These are phyloP conservation scores for Pithys albifrons DNA, from an alignment of 2,113 vertebrate species.

Conservation along the genomic window DNA sequence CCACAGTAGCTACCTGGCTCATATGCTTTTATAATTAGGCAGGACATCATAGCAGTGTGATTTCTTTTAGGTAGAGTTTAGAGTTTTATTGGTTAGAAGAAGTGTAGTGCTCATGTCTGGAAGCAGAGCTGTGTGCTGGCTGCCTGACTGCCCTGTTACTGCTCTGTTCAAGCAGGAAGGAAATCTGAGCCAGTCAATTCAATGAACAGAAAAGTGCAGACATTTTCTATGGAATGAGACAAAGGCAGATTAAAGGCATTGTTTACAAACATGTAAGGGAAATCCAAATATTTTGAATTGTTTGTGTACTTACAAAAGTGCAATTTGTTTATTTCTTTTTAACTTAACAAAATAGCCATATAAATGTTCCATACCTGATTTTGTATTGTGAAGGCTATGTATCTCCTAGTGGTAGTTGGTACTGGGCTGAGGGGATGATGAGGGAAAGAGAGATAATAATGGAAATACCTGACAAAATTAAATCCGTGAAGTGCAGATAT, in stretches of 20 bases:
- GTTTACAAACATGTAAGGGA: background rate
- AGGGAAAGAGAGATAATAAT: background rate
- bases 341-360: background rate
- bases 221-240: background rate
- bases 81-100: background rate
- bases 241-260: background rate
- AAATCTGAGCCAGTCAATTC: background rate
- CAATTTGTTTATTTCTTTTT: background rate
- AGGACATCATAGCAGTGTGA: background rate
- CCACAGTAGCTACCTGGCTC: background rate
- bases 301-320: background rate
- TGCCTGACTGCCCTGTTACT: rapidly evolving
- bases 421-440: background rate
- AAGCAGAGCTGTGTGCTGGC: background rate
- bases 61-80: background rate
- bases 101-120: background rate
- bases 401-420: background rate
- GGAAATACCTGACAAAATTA: background rate
- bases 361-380: background rate
- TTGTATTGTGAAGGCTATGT: background rate
- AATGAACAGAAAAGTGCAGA: background rate
- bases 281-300: background rate
- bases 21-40: background rate
- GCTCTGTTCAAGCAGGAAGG: background rate
- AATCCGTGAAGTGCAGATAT: background rate